Evolutionary conservation across 2,797 vertebrate genomes (phyloP).

Genomic region (Gymnothorax reevesii): DNA sequence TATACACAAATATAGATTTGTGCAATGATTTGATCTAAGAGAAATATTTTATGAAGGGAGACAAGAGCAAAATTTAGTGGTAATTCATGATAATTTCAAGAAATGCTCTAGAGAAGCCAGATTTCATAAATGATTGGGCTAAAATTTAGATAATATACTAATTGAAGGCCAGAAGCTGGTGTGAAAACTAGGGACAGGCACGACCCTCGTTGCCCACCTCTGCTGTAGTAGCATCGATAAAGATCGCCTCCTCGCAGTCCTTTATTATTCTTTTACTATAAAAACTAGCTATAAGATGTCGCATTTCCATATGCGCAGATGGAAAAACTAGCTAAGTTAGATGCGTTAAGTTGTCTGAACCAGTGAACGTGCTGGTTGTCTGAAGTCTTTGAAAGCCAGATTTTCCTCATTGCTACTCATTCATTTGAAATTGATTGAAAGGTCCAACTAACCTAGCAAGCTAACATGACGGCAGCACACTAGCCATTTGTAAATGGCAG

Average conservation of each 20-base stretch:
- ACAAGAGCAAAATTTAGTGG: no score
- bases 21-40: no score
- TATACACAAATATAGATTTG: no score
- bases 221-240: neutral
- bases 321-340: no score
- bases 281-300: neutral
- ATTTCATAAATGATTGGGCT: no score
- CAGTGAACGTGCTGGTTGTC: neutral
- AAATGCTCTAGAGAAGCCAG: no score
- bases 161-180: no score
- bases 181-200: no score
- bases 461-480: neutral
- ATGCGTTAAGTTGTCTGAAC: neutral
- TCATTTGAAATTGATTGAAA: neutral
- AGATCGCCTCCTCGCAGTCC: neutral
- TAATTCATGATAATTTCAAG: no score
- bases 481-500: neutral
- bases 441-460: neutral
- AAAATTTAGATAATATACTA: no score
- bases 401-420: neutral
- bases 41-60: no score
- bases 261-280: neutral
- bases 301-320: neutral
- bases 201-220: no score
- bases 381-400: neutral